Conservation (phyloP, 1,140 invertebrate genomes). For the Druon quercuslanigerum region DNA sequence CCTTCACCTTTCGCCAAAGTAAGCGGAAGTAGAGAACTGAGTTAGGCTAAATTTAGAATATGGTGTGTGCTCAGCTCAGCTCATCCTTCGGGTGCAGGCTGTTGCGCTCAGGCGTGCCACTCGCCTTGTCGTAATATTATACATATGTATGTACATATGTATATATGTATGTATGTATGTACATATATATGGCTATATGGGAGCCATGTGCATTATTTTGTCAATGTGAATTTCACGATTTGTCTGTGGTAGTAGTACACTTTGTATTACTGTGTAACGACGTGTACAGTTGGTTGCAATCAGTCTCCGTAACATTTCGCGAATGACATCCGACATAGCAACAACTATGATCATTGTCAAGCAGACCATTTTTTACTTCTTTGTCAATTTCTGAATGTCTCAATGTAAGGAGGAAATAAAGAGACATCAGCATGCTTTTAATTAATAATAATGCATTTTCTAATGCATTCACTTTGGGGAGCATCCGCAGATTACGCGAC, state of each 20-base stretch:
- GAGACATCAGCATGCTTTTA: no score
- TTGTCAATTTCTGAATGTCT: no score
- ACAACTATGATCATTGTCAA: background rate
- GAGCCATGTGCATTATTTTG: slow-evolving; percentile 6
- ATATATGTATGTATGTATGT: background rate
- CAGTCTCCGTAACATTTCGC: slow-evolving; percentile 21
- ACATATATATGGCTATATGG: background rate
- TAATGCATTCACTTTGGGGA: no score
- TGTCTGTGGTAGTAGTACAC: slow-evolving; percentile 1
- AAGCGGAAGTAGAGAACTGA: slow-evolving; percentile 18
- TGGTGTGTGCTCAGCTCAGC: slow-evolving; percentile 8
- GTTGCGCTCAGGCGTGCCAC: slow-evolving; percentile 21
- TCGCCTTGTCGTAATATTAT: slow-evolving; percentile 5
- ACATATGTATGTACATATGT: background rate
- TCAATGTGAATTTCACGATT: slow-evolving; percentile 11
- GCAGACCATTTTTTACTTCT: background rate
- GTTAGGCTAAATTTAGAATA: slow-evolving; percentile 31
- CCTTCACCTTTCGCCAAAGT: slow-evolving; percentile 31
- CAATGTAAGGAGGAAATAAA: no score
- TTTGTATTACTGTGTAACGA: slow-evolving; percentile 24
- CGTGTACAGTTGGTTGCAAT: slow-evolving; percentile 5
- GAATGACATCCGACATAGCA: slow-evolving; percentile 15
- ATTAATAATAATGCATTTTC: no score
- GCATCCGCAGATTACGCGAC: no score
- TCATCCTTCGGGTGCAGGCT: slow-evolving; percentile 30